These are phyloP conservation scores for Erinaceus europaeus DNA, from an alignment of 2,113 vertebrate genomes.

Conservation along the genomic window DNA sequence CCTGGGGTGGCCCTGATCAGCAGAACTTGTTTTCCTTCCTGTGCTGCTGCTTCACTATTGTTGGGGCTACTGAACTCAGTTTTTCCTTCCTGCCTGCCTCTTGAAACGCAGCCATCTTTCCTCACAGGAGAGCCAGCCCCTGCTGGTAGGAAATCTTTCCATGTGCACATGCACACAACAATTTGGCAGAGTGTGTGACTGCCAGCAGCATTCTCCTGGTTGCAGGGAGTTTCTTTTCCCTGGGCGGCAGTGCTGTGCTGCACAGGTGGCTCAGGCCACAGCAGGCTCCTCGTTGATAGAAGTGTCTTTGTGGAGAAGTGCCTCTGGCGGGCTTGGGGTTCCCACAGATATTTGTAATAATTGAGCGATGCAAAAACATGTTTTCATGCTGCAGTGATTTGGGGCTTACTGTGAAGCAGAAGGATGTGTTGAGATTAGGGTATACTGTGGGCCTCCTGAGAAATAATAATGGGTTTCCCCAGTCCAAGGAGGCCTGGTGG, in stretches of 20 bases:
- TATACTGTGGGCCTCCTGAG: not conserved
- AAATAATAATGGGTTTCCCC: not conserved
- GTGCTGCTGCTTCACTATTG: not conserved
- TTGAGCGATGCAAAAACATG: not conserved
- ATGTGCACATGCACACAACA: not conserved
- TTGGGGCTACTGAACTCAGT: conserved; percentile 6
- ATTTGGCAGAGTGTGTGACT: not conserved
- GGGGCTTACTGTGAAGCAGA: not conserved
- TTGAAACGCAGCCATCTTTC: conserved; percentile 48
- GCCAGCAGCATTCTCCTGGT: conserved; percentile 30
- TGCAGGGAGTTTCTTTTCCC: conserved; percentile 53
- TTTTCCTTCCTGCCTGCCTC: conserved; percentile 22
- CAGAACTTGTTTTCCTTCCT: conserved; percentile 16
- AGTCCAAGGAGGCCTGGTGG: not conserved
- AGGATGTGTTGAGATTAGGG: not conserved
- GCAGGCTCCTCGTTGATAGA: conserved; percentile 10
- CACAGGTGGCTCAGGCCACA: not conserved
- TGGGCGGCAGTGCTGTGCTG: not conserved
- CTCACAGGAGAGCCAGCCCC: conserved; percentile 48
- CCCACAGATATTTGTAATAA: conserved; percentile 25
- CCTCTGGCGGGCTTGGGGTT: not conserved
- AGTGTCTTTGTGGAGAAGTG: conserved; percentile 9
- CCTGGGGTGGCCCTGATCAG: not conserved
- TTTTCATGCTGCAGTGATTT: not conserved
- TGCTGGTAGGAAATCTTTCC: conserved; percentile 41